A percentile compares a stretch with the other conserved stretches of the same genome.
These are phyloP conservation scores for Sycophila sp. DNA, from an alignment of 1,140 invertebrate genomes.

Conservation along the genomic window DNA sequence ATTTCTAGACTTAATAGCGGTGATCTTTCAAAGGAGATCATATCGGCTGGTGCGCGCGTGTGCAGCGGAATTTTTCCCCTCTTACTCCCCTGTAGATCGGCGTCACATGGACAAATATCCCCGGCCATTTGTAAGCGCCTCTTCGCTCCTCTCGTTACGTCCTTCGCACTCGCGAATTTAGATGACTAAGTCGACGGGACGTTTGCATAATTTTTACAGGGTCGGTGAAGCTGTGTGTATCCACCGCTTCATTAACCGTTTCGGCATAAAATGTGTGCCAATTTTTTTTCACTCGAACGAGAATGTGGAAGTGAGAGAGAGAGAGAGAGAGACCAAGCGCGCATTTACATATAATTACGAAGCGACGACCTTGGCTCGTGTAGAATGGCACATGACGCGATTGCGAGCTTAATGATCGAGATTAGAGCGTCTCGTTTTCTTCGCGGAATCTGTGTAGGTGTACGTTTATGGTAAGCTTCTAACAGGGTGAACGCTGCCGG, in stretches of 20 bases:
- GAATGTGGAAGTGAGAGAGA: no score
- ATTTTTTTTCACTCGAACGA: no score
- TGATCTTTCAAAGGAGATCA: neutral
- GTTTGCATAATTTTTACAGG: conserved; percentile 31
- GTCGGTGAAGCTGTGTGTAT: neutral
- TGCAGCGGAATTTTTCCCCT: neutral
- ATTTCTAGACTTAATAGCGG: no score
- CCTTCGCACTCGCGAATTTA: no score
- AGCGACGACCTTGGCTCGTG: conserved; percentile 18
- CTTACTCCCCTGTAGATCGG: no score
- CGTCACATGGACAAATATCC: neutral
- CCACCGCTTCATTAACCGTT: conserved; percentile 17
- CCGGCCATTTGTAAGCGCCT: neutral
- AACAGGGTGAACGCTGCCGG: neutral
- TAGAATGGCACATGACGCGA: neutral
- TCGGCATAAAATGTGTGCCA: conserved; percentile 31
- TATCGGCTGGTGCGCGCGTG: neutral
- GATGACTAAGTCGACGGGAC: no score
- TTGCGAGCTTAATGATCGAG: conserved; percentile 3
- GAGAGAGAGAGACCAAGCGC: no score
- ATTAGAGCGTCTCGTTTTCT: conserved; percentile 30
- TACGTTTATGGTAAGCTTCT: neutral
- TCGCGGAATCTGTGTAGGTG: neutral
- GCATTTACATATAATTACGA: conserved; percentile 32
- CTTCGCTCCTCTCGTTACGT: neutral